Percentiles rank a stretch among this genome's conserved stretches.
Conservation (phyloP, 2,113 vertebrate genomes). For the Salvelinus namaycush region DNA sequence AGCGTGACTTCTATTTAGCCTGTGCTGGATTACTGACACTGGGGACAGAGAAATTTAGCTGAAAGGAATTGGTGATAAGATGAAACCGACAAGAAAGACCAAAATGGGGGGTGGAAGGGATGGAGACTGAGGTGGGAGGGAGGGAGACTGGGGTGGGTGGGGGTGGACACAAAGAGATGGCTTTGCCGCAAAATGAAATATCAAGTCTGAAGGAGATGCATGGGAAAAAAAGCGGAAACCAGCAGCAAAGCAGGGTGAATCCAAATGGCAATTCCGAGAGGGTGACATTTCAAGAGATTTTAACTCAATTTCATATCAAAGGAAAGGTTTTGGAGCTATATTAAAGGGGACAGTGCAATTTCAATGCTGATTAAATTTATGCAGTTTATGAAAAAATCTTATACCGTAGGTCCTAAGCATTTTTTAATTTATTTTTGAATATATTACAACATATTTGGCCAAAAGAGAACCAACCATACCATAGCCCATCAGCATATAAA, state of each 20-base stretch:
- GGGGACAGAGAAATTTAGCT: slow-evolving; percentile 36
- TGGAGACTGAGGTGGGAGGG: not conserved
- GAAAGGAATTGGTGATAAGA: slow-evolving; percentile 42
- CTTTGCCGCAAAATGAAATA: slow-evolving; percentile 28
- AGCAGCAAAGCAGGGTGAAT: slow-evolving; percentile 27
- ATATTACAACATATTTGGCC: not conserved
- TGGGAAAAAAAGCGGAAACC: slow-evolving; percentile 21
- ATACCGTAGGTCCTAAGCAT: not conserved
- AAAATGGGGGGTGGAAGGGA: slow-evolving; percentile 18
- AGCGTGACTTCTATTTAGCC: slow-evolving; percentile 43
- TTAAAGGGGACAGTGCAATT: not conserved
- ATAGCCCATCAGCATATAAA: not conserved
- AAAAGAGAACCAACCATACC: not conserved
- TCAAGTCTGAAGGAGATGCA: slow-evolving; percentile 16
- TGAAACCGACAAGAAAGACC: slow-evolving; percentile 39
- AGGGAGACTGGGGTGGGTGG: not conserved
- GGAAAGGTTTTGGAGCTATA: not conserved
- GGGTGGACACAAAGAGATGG: slow-evolving; percentile 24
- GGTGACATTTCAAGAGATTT: slow-evolving; percentile 66
- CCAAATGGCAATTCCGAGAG: slow-evolving; percentile 62
- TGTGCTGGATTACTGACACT: slow-evolving; percentile 48
- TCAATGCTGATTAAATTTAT: no score
- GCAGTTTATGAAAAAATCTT: not conserved
- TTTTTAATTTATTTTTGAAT: not conserved
- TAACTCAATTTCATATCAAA: slow-evolving; percentile 35